Evolutionary conservation across 2,888 invertebrate genomes (phyloP).

Genomic region (Junonia oenone): DNA sequence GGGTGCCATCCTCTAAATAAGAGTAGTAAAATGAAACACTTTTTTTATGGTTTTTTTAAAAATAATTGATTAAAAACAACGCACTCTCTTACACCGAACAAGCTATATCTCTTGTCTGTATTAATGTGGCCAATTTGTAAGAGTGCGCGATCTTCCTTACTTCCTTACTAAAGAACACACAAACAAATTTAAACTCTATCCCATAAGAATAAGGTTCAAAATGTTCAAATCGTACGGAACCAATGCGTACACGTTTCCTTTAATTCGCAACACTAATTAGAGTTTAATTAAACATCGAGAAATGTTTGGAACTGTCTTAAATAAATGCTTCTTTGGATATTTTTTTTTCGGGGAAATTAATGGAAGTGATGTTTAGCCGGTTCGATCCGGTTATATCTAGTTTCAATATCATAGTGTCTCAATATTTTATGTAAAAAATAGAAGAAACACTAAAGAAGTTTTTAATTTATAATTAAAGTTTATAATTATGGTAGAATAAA

Average conservation of each 20-base stretch:
- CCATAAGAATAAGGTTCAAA: constrained; percentile 18
- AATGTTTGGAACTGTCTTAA: constrained; percentile 9
- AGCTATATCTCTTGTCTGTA: constrained; percentile 46
- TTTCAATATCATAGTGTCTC: too few relatives aligned
- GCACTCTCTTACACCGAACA: constrained; percentile 34
- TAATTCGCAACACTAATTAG: constrained; percentile 58
- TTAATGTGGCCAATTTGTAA: constrained; percentile 75
- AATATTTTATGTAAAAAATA: background rate
- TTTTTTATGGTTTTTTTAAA: too few relatives aligned
- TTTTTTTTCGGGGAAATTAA: background rate
- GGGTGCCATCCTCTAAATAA: too few relatives aligned
- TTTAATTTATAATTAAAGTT: too few relatives aligned
- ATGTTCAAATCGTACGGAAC: constrained; percentile 5
- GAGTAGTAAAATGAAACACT: too few relatives aligned
- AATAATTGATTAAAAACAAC: background rate
- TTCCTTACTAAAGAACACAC: too few relatives aligned
- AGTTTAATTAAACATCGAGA: constrained; percentile 54
- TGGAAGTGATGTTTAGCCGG: background rate
- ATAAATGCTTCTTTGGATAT: constrained; percentile 3
- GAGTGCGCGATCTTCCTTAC: constrained; percentile 58
- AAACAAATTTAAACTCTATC: constrained; percentile 23
- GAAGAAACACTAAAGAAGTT: too few relatives aligned
- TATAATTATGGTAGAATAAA: too few relatives aligned
- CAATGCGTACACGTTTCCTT: constrained; percentile 35
- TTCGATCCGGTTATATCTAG: background rate